Evolutionary conservation across 2,113 vertebrate species (phyloP), one percentile per base, ranked within the genome.

Genomic region (Rhinopomastus cyanomelas): DNA sequence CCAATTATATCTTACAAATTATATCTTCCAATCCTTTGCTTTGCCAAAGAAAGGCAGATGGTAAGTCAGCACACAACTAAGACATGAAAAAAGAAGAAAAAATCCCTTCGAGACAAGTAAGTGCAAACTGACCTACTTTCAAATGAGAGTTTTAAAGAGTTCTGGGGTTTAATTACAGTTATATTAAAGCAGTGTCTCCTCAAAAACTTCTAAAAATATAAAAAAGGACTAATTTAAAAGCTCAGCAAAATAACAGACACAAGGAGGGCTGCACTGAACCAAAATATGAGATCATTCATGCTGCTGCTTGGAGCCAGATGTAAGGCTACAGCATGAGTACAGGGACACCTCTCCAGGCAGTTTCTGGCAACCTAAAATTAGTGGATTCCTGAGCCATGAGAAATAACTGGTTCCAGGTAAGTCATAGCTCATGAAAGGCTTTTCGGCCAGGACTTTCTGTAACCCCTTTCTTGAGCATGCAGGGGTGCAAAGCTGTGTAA

Each of bases 31-130:
- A 80, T 96, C 86, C 79, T 96, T 95, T 86, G 92, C 95, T 96
- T 94, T 96, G 95, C 96, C 97, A 97, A 95, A 84, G 89, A 80
- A 94, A 98, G 85, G 96, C 97, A 98, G 97, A 97, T 98, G 97
- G 97, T 83, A 93, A 96, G 73, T 93, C 87, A 95, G 92, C 93
- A 95, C 95, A 97, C 87, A 96, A 97, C 92, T 95, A 95, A 96
- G 86, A 56, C 80, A 94, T 49, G 29, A 76, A 67, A 81, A 79
- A 91, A 60, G 7, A 19, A 61, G 56, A 67, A 87, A 52, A 86
- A 95, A 96, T 13, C 59, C 92, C 91, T 93, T 95, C 65, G 94
- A 97, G 96, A 94, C 89, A 97, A 97, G 67, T 88, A 95, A 97
- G 85, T 92, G 80, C 56, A 95, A 94, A 95, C 67, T 91, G 88